These are phyloP conservation scores for Bos indicus DNA, from an alignment of 2,113 vertebrate genomes.

Conservation along the genomic window DNA sequence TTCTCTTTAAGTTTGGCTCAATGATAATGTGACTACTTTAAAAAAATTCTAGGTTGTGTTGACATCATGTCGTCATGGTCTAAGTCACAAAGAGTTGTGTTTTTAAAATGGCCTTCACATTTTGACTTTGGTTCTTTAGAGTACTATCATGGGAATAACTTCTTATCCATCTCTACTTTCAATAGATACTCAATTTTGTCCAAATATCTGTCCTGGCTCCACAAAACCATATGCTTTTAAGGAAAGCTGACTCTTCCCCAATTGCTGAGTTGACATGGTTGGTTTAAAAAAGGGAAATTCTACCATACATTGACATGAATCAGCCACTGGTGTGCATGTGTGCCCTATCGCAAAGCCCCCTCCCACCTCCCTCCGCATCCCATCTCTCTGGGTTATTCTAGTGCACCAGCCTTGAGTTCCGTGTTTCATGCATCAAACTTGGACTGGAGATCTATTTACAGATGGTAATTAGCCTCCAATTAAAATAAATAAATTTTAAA, in stretches of 20 bases:
- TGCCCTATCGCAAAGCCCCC: neutral
- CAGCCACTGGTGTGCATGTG: neutral
- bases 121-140: neutral
- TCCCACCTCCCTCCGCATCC: neutral
- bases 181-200: neutral
- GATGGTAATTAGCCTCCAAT: neutral
- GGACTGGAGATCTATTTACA: neutral
- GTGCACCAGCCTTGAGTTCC: neutral
- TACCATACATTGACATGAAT: neutral
- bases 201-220: neutral
- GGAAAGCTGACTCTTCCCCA: fast-evolving
- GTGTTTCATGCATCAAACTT: neutral
- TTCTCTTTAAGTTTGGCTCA: neutral
- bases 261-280: neutral
- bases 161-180: neutral
- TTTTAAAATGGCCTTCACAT: neutral
- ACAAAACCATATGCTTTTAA: neutral
- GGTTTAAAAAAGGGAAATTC: neutral
- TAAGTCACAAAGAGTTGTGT: neutral
- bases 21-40: neutral
- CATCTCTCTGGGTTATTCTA: neutral
- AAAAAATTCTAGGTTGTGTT: neutral
- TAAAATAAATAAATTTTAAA: neutral
- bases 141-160: neutral
- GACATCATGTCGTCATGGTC: neutral